Evolutionary conservation across 2,888 invertebrate species (phyloP).

Genomic region (Dinocampus coccinellae): DNA sequence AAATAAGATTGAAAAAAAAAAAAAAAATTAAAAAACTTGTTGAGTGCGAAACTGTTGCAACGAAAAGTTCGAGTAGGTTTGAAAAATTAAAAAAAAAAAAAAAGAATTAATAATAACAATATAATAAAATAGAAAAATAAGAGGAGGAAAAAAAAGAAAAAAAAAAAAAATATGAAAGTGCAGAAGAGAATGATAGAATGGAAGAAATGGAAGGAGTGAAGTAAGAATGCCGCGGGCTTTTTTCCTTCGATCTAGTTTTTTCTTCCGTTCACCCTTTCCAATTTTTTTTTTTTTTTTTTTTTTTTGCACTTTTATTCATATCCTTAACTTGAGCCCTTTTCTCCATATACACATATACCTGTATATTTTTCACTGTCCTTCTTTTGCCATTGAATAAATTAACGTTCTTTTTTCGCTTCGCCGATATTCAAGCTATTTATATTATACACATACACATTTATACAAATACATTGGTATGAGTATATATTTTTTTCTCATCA

Average conservation of each 20-base stretch:
- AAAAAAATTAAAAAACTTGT: constrained; percentile 59
- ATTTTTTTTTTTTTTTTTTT: constrained; percentile 15
- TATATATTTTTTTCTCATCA: constrained; percentile 11
- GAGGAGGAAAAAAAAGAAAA: not conserved
- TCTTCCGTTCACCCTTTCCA: constrained; percentile 34
- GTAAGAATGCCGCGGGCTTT: constrained; percentile 41
- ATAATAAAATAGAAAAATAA: constrained; percentile 16
- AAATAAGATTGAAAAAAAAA: constrained; percentile 4
- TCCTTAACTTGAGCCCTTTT: constrained; percentile 36
- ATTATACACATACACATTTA: constrained; percentile 3
- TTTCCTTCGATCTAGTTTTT: constrained; percentile 37
- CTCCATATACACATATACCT: constrained; percentile 18
- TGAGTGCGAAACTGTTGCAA: constrained; percentile 54
- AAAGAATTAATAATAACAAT: no score
- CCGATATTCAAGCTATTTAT: constrained; percentile 54
- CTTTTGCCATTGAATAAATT: constrained; percentile 63
- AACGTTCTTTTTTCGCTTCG: constrained; percentile 62
- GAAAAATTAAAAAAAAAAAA: constrained; percentile 15
- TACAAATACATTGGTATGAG: not conserved
- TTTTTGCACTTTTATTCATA: constrained; percentile 33
- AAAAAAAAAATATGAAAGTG: no score
- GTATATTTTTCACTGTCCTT: constrained; percentile 48
- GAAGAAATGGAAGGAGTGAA: not conserved
- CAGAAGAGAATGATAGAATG: constrained; percentile 26
- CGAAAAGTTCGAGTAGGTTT: constrained; percentile 15